phyloP scores from a whole-genome alignment of 2,888 invertebrate genomes.

The Archips xylosteana region DNA sequence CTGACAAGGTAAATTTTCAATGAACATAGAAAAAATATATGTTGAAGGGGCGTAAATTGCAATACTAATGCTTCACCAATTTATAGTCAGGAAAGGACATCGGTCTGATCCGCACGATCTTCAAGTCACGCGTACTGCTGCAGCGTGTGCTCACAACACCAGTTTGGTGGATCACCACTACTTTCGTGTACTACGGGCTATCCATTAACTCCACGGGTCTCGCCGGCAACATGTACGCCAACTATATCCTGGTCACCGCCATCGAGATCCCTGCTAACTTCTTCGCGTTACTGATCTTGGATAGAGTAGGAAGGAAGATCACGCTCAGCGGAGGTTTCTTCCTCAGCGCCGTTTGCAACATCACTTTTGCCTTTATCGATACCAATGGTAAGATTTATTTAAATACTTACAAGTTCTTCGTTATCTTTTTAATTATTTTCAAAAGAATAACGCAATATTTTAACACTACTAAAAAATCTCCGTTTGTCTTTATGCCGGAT shows the following conservation, averaged over 20 bases:
- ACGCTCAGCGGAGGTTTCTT: slow-evolving; percentile 86
- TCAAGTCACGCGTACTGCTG: slow-evolving; percentile 81
- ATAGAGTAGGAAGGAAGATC: slow-evolving; percentile 86
- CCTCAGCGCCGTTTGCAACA: slow-evolving; percentile 82
- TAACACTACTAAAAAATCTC: neutral
- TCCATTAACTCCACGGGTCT: slow-evolving; percentile 91
- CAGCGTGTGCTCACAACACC: slow-evolving; percentile 87
- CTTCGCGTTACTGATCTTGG: slow-evolving; percentile 86
- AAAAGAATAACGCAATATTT: neutral
- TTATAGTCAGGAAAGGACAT: neutral
- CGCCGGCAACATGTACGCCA: slow-evolving; percentile 90
- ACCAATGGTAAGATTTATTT: slow-evolving; percentile 73
- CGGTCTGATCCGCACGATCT: slow-evolving; percentile 59
- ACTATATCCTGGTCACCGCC: slow-evolving; percentile 87
- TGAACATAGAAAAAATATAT: neutral
- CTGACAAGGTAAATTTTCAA: neutral
- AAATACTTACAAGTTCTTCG: neutral
- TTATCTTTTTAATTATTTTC: neutral
- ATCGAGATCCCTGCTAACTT: slow-evolving; percentile 91
- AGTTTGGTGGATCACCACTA: slow-evolving; percentile 92
- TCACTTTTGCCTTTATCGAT: slow-evolving; percentile 74
- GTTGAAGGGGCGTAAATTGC: neutral
- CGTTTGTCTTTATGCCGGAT: neutral
- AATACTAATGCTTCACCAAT: neutral
- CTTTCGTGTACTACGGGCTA: slow-evolving; percentile 92